Conservation (phyloP, 2,888 invertebrate species). For the Netelia fuscicornis region DNA sequence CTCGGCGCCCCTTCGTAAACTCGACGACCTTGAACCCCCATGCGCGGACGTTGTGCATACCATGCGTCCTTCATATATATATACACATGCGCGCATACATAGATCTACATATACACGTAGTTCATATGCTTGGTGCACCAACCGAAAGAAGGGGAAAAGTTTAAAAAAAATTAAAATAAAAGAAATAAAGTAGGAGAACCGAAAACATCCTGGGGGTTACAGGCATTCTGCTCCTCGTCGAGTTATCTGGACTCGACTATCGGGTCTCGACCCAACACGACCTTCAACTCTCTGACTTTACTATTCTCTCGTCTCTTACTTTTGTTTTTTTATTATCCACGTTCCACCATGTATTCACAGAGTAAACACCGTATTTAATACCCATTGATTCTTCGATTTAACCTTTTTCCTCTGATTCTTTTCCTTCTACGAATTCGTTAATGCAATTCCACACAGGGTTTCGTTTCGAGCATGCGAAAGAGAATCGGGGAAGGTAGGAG, state of each 20-base stretch:
- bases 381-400: not conserved
- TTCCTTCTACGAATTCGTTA: not conserved
- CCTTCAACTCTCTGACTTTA: slow-evolving; percentile 55
- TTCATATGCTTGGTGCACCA: not conserved
- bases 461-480: not conserved
- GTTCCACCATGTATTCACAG: not conserved
- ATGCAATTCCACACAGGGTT: not conserved
- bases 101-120: slow-evolving; percentile 7
- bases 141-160: slow-evolving; percentile 36
- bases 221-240: slow-evolving; percentile 19
- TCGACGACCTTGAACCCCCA: slow-evolving; percentile 70
- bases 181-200: slow-evolving; percentile 36
- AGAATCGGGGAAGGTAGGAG: not conserved
- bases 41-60: slow-evolving; percentile 59
- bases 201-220: slow-evolving; percentile 19
- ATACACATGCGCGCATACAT: not conserved
- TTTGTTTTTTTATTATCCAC: not conserved
- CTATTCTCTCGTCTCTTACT: not conserved
- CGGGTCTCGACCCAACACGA: slow-evolving; percentile 44
- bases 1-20: slow-evolving; percentile 63
- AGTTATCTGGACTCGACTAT: slow-evolving; percentile 60
- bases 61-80: slow-evolving; percentile 35
- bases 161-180: not conserved
- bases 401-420: not conserved
- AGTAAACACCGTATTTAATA: not conserved